A percentile compares a stretch with the other conserved stretches of the same genome.
These are phyloP conservation scores for Stylophora pistillata DNA, from an alignment of 64 coral and sea anemone species.

Conservation along the genomic window DNA sequence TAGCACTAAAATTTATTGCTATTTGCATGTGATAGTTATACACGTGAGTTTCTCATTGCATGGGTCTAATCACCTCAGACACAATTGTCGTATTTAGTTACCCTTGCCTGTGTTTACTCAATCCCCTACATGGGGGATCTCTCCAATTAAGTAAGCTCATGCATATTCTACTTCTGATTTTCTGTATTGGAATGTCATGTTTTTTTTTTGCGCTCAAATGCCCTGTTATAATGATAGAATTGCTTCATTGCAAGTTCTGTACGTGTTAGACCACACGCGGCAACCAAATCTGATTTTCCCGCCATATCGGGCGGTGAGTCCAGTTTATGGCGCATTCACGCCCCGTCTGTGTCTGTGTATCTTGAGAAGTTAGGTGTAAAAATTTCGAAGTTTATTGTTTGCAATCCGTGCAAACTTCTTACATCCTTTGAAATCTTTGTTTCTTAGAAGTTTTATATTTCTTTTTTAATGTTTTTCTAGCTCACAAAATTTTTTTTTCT, in stretches of 20 bases:
- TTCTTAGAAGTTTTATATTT: neutral
- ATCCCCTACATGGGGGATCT: constrained; percentile 1
- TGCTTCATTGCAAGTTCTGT: neutral
- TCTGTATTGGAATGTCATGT: neutral
- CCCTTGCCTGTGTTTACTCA: constrained; percentile 4
- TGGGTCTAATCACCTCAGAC: neutral
- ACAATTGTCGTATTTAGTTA: constrained; percentile 8
- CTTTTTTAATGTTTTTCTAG: too few relatives aligned
- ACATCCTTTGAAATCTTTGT: neutral
- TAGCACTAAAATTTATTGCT: too few relatives aligned
- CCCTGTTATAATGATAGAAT: neutral
- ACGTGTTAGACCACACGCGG: neutral
- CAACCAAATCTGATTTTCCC: neutral
- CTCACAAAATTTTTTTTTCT: too few relatives aligned
- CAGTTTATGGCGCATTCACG: neutral
- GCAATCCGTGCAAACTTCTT: neutral
- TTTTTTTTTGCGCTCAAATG: neutral
- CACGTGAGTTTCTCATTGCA: neutral
- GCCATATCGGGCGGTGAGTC: neutral
- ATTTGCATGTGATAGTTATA: too few relatives aligned
- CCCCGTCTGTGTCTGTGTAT: neutral
- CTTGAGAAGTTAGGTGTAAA: neutral
- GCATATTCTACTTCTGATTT: neutral
- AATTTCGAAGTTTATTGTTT: too few relatives aligned
- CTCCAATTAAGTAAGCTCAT: neutral